Conservation (phyloP, 2,797 vertebrate species). For the Meriones psammophilus region DNA sequence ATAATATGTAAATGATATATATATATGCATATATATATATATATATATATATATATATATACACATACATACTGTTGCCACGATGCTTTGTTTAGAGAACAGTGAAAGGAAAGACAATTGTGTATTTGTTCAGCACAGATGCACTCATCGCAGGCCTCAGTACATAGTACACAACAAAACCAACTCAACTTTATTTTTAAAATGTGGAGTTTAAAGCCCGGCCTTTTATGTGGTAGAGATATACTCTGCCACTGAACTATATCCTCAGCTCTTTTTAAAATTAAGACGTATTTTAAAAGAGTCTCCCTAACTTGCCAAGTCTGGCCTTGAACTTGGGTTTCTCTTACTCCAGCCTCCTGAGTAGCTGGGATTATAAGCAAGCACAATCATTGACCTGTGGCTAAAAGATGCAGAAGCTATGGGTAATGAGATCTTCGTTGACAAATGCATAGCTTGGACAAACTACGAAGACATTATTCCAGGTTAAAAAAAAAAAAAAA, state of each 20-base stretch:
- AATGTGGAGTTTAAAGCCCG: not conserved
- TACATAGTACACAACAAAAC: not conserved
- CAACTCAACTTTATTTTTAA: not conserved
- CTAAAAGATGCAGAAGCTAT: not conserved
- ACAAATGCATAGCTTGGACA: not conserved
- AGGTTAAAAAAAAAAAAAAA: not conserved
- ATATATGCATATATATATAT: too few relatives aligned
- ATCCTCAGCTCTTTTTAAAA: not conserved
- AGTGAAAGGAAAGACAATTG: not conserved
- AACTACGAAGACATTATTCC: not conserved
- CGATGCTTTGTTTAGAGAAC: not conserved
- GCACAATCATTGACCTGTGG: not conserved
- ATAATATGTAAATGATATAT: not conserved
- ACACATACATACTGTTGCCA: not conserved
- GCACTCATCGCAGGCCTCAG: not conserved
- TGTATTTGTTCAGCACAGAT: not conserved
- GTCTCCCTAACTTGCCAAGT: not conserved
- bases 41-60: too few relatives aligned
- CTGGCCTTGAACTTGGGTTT: not conserved
- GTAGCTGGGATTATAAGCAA: not conserved
- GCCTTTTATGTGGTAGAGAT: not conserved
- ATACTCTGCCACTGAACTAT: too few relatives aligned
- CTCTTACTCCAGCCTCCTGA: not conserved
- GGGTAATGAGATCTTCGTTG: not conserved
- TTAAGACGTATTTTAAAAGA: not conserved